A percentile compares a stretch with the other conserved stretches of the same genome.
Conservation (phyloP, 1,140 invertebrate genomes). For the Tenebrio molitor region DNA sequence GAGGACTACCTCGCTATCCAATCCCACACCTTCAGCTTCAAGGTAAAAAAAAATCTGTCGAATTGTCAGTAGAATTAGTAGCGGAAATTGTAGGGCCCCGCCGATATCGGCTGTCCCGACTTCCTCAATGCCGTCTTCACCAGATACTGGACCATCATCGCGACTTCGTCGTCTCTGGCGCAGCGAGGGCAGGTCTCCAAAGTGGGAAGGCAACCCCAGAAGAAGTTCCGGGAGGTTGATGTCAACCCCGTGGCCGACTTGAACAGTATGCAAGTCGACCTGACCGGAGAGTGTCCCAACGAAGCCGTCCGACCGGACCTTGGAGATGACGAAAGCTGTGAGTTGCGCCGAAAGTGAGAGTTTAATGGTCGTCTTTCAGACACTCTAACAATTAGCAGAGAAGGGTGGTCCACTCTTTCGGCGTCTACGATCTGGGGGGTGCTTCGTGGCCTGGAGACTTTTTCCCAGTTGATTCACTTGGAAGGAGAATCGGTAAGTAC, state of each 20-base stretch:
- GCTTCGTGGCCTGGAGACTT: constrained; percentile 83
- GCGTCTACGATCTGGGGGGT: constrained; percentile 80
- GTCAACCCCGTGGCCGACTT: constrained; percentile 65
- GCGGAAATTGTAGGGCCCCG: constrained; percentile 59
- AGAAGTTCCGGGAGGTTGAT: constrained; percentile 59
- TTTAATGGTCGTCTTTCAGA: constrained; percentile 58
- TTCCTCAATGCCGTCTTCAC: constrained; percentile 71
- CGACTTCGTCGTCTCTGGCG: too few species aligned
- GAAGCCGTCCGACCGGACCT: neutral
- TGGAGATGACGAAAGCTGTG: constrained; percentile 4
- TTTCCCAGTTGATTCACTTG: constrained; percentile 77
- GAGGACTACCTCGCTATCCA: constrained; percentile 63
- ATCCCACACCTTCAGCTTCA: constrained; percentile 65
- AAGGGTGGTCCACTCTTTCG: constrained; percentile 53
- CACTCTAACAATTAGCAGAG: constrained; percentile 61
- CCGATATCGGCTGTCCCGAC: constrained; percentile 66
- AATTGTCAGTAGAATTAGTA: neutral
- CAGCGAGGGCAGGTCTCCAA: constrained; percentile 16
- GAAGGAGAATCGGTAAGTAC: constrained; percentile 66
- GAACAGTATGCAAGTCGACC: constrained; percentile 67
- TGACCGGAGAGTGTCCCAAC: constrained; percentile 57
- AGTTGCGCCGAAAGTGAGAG: neutral
- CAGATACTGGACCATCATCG: constrained; percentile 67
- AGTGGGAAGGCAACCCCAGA: constrained; percentile 64
- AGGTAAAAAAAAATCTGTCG: constrained; percentile 64